phyloP scores from a whole-genome alignment of 2,113 vertebrate species.

The Heterotis niloticus region DNA sequence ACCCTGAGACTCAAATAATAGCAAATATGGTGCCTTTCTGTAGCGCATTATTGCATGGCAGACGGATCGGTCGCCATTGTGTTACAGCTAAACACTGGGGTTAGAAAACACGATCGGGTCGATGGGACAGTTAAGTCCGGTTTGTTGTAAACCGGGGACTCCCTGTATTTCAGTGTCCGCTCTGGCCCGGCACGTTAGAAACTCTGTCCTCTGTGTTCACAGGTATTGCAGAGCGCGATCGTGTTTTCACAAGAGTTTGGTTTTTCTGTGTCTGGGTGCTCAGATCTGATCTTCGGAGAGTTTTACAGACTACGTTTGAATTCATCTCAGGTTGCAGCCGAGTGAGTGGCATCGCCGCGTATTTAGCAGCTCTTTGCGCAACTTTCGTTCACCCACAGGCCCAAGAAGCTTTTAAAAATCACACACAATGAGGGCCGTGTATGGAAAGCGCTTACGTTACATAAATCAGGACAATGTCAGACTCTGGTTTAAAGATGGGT shows the following conservation, averaged over 20 bases:
- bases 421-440: not conserved
- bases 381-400: not conserved
- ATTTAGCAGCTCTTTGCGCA: not conserved
- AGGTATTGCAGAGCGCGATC: not conserved
- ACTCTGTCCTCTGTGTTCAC: not conserved
- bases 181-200: not conserved
- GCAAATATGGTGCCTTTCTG: too few relatives aligned
- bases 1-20: too few relatives aligned
- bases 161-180: not conserved
- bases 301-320: slow-evolving; percentile 37
- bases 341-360: slow-evolving; percentile 10
- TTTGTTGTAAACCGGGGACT: too few relatives aligned
- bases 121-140: too few relatives aligned
- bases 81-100: too few relatives aligned
- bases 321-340: slow-evolving; percentile 26
- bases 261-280: slow-evolving; percentile 4
- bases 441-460: not conserved
- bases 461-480: not conserved
- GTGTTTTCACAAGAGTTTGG: not conserved
- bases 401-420: not conserved
- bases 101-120: too few relatives aligned
- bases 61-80: too few relatives aligned
- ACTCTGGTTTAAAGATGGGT: not conserved
- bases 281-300: slow-evolving; percentile 31
- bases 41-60: too few relatives aligned